Percentiles rank a stretch among this genome's conserved stretches.
Conservation (phyloP, 2,797 vertebrate genomes). For the Lutjanus argentimaculatus region DNA sequence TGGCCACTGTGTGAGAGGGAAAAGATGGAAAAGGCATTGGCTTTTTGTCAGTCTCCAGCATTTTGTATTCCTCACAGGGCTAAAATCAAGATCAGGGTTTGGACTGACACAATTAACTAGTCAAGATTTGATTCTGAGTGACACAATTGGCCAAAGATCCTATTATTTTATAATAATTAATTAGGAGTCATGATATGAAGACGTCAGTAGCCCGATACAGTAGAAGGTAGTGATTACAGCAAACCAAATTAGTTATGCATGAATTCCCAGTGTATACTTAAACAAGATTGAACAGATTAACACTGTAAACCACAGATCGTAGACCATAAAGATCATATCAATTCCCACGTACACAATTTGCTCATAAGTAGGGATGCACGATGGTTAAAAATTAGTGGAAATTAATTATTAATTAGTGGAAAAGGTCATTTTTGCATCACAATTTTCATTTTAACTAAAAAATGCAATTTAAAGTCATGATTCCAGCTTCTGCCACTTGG, state of each 20-base stretch:
- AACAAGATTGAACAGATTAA: background rate
- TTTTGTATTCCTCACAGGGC: background rate
- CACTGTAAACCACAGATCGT: background rate
- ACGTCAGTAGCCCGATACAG: background rate
- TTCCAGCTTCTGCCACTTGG: too few relatives aligned
- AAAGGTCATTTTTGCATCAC: too few relatives aligned
- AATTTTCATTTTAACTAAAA: too few relatives aligned
- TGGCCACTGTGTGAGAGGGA: background rate
- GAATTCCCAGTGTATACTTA: background rate
- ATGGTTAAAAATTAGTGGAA: too few relatives aligned
- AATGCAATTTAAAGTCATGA: too few relatives aligned
- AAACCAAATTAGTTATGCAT: background rate
- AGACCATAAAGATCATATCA: background rate
- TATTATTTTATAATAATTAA: background rate
- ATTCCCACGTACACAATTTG: too few relatives aligned
- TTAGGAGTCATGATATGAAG: background rate
- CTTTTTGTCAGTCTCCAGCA: background rate
- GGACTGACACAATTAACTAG: background rate
- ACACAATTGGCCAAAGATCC: slow-evolving; percentile 17
- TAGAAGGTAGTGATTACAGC: background rate
- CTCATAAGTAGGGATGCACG: too few relatives aligned
- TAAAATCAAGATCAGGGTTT: background rate
- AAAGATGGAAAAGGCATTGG: background rate
- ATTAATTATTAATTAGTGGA: too few relatives aligned
- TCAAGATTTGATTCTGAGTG: slow-evolving; percentile 16